Evolutionary conservation across 2,113 vertebrate species (phyloP).

Genomic region (Micromys minutus): DNA sequence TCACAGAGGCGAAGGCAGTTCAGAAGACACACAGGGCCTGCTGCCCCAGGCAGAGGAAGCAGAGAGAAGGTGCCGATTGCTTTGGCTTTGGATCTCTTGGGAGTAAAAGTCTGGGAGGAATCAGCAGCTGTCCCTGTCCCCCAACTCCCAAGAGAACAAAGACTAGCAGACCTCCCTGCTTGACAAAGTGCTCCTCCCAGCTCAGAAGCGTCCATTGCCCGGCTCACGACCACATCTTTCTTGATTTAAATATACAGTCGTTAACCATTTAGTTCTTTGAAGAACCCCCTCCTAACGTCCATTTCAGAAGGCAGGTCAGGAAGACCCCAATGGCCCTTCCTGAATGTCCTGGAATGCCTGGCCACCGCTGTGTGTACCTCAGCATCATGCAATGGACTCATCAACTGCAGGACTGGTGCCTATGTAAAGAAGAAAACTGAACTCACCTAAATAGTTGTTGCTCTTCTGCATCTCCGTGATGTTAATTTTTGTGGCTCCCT

Average conservation of each 20-base stretch:
- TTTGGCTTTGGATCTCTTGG: background rate
- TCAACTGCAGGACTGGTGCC: background rate
- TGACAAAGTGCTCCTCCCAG: background rate
- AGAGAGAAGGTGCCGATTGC: background rate
- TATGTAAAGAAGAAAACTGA: background rate
- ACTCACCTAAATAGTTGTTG: constrained; percentile 97
- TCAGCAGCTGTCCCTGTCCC: background rate
- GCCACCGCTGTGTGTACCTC: background rate
- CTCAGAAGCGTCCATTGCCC: background rate
- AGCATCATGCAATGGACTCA: background rate
- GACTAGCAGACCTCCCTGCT: background rate
- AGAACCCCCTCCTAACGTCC: no score
- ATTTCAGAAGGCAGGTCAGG: background rate
- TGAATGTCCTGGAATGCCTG: background rate
- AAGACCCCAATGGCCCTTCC: background rate
- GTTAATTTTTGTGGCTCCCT: constrained; percentile 98
- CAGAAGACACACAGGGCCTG: background rate
- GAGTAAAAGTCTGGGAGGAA: background rate
- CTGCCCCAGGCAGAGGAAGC: background rate
- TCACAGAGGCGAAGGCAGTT: background rate
- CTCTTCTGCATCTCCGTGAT: constrained; percentile 98
- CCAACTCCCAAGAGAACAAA: background rate
- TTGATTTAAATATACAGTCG: background rate
- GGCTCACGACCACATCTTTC: constrained; percentile 13
- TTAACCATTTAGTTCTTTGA: constrained; percentile 14